Evolutionary conservation across 2,888 invertebrate genomes (phyloP).

Genomic region (Ormyrus nitidulus): DNA sequence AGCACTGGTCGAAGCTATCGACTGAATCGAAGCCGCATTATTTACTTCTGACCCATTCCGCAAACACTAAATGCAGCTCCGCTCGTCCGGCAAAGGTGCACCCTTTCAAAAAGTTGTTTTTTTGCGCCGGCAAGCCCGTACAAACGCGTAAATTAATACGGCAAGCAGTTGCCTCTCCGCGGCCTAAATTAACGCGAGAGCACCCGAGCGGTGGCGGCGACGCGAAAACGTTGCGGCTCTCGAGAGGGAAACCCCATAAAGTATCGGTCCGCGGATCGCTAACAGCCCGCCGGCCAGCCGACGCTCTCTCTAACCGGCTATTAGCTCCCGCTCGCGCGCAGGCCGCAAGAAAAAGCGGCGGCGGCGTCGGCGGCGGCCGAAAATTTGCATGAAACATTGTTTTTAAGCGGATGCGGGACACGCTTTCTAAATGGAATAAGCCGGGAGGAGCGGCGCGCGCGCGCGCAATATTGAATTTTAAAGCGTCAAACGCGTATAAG

Average conservation of each 20-base stretch:
- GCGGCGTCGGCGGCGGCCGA: not conserved
- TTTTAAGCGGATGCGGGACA: conserved; percentile 38
- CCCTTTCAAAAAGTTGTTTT: too few species aligned
- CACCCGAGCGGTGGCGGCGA: conserved; percentile 43
- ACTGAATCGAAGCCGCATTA: too few species aligned
- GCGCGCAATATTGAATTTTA: conserved; percentile 48
- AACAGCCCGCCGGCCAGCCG: not conserved
- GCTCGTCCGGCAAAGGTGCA: too few species aligned
- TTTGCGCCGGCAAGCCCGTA: not conserved
- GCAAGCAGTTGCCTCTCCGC: conserved; percentile 3
- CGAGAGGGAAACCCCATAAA: conserved; percentile 46
- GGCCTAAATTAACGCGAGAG: conserved; percentile 48
- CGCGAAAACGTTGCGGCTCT: conserved; percentile 26
- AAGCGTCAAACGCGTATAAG: conserved; percentile 27
- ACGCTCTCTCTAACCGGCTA: not conserved
- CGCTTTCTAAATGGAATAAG: conserved; percentile 45
- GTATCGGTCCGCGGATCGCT: conserved; percentile 30
- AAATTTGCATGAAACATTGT: conserved; percentile 48
- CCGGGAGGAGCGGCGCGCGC: conserved; percentile 7
- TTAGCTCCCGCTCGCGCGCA: not conserved
- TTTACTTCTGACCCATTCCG: too few species aligned
- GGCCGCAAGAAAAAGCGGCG: not conserved
- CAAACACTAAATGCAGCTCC: too few species aligned
- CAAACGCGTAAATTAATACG: conserved; percentile 46
- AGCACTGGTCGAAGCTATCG: too few species aligned